Conservation (phyloP, 2,113 vertebrate species). For the Plecotus auritus region DNA sequence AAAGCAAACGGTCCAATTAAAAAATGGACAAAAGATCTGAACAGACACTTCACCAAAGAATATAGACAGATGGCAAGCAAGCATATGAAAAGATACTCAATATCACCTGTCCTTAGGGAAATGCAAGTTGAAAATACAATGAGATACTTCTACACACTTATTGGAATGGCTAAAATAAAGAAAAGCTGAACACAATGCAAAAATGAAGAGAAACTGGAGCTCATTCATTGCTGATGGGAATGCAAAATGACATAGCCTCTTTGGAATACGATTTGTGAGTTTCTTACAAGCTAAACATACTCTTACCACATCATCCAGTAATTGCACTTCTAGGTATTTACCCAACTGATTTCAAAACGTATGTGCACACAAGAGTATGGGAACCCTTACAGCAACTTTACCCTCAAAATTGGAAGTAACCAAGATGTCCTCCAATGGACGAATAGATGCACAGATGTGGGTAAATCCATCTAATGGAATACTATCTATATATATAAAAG, state of each 20-base stretch:
- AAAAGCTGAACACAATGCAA: not conserved
- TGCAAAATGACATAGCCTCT: not conserved
- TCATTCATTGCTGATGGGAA: not conserved
- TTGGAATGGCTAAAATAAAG: not conserved
- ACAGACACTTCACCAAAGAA: not conserved
- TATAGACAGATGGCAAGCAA: not conserved
- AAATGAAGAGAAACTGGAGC: not conserved
- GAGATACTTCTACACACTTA: not conserved
- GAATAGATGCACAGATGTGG: not conserved
- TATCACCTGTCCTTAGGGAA: not conserved
- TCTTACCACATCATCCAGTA: not conserved
- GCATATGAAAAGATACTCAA: not conserved
- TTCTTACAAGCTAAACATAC: not conserved
- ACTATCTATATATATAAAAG: not conserved
- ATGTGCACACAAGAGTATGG: not conserved
- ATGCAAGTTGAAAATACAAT: not conserved
- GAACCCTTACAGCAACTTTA: not conserved
- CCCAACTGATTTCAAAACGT: not conserved
- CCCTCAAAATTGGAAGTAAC: not conserved
- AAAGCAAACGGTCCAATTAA: not conserved
- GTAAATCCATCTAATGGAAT: not conserved
- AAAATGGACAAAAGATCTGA: not conserved
- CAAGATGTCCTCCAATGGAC: not conserved
- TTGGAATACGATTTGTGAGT: not conserved
- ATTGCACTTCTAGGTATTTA: not conserved